phyloP scores from a whole-genome alignment of 2,888 invertebrate species.

The Lasioglossum lativentre region DNA sequence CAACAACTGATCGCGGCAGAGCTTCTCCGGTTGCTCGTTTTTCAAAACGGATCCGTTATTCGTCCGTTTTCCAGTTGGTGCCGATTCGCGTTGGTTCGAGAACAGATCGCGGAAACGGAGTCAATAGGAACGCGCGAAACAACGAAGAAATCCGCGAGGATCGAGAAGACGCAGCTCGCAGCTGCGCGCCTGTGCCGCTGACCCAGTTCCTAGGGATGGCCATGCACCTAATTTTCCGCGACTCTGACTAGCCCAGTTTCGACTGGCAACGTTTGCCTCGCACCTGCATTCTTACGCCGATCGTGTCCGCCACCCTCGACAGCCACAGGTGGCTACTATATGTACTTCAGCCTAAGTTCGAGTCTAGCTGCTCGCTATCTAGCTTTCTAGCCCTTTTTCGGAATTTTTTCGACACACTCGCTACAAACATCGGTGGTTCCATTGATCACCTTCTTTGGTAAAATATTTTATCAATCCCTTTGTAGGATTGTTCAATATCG shows the following conservation, averaged over 20 bases:
- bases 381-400: background rate
- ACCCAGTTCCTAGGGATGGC: conserved; percentile 66
- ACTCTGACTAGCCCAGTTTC: conserved; percentile 35
- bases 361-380: background rate
- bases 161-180: background rate
- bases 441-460: background rate
- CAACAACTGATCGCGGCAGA: background rate
- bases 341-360: background rate
- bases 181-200: conserved; percentile 60
- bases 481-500: background rate
- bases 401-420: background rate
- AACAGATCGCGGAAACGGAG: background rate
- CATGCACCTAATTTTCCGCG: conserved; percentile 65
- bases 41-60: background rate
- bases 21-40: background rate
- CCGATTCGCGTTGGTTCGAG: background rate
- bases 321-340: conserved; percentile 34
- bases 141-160: background rate
- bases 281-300: conserved; percentile 28
- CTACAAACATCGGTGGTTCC: background rate
- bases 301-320: conserved; percentile 21
- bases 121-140: background rate
- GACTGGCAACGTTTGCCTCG: conserved; percentile 8
- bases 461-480: background rate
- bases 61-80: background rate